Base-by-base conservation (phyloP, 2,797 vertebrate species). In the Oreochromis grahami region DNA sequence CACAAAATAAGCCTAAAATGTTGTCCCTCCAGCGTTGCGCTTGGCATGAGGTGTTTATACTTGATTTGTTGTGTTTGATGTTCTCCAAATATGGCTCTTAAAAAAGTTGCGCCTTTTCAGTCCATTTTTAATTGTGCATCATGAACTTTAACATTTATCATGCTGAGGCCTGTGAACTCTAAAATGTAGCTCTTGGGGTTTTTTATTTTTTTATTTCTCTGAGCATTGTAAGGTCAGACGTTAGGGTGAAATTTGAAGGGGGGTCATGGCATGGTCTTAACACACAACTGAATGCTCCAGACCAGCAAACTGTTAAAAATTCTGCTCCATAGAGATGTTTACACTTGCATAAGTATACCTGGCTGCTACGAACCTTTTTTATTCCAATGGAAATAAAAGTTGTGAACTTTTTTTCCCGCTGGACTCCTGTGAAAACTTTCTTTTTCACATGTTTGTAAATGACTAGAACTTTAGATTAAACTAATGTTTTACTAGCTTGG, bases 121-220 rank as follows among this genome's bases (percentile, higher is more conserved):
- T 14, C 12, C 12, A 41, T 68, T 68, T 68, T 24, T 24, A 24
- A 24, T 68, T 15, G n/a, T 24, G 58, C 6, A 36, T n/a, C 12
- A 68, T 68, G 63, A 24, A 68, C 12, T 65, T 65, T 24, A 21
- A 65, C 58, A 63, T 63, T 36, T 36, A 63, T 63, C 36, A 41
- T 65, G 36, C 63, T 24, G 36, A 68, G 63, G 36, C 12, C 36
- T 68, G n/a, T 41, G 12, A 24, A 68, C 36, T 68, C 63, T 15
- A 13, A 68, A 15, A 15, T 68, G 32, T 36, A 63, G 32, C 32
- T 63, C 58, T 63, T 41, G 60, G 6, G 1, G 1, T 0, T 0
- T 0, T 32, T 36, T 1, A 2, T 34, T n/a, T 12, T 1, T 1
- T 63, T 14, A 41, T 68, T 68, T 68, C 5, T 68, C n/a, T 68